phyloP scores from a whole-genome alignment of 2,797 vertebrate species.

The Helostoma temminkii region DNA sequence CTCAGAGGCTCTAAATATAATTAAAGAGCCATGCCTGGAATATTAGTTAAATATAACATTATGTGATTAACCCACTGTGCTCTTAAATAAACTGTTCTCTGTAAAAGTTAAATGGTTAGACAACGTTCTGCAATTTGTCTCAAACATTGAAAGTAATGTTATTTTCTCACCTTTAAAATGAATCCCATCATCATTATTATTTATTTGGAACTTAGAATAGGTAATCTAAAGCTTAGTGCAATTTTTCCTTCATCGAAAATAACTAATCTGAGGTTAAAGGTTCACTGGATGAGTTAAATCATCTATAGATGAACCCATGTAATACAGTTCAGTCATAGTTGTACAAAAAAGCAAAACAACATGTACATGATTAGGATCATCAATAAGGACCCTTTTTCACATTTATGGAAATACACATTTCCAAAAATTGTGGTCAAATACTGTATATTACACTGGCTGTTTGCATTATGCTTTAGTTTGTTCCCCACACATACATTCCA shows the following conservation, averaged over 20 bases:
- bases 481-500: constrained; percentile 47
- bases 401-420: constrained; percentile 64
- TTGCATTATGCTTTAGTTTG: constrained; percentile 41
- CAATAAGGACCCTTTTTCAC: constrained; percentile 62
- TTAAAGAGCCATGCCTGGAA: constrained; percentile 25
- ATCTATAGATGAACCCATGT: constrained; percentile 38
- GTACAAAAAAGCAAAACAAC: constrained; percentile 21
- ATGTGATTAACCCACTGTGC: constrained; percentile 47
- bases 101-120: constrained; percentile 49
- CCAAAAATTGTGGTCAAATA: constrained; percentile 44
- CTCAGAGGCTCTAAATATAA: constrained; percentile 22
- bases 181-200: neutral
- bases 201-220: constrained; percentile 40
- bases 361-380: constrained; percentile 44
- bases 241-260: constrained; percentile 30
- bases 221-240: constrained; percentile 44
- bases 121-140: constrained; percentile 25
- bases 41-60: constrained; percentile 14
- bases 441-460: constrained; percentile 32
- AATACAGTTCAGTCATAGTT: constrained; percentile 58
- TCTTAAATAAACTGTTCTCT: constrained; percentile 41
- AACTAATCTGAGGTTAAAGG: constrained; percentile 34
- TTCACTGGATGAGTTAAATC: constrained; percentile 25
- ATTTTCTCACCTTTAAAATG: constrained; percentile 3
- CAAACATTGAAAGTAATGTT: constrained; percentile 23